phyloP scores from a whole-genome alignment of 2,797 vertebrate species.

The Gymnothorax reevesii region DNA sequence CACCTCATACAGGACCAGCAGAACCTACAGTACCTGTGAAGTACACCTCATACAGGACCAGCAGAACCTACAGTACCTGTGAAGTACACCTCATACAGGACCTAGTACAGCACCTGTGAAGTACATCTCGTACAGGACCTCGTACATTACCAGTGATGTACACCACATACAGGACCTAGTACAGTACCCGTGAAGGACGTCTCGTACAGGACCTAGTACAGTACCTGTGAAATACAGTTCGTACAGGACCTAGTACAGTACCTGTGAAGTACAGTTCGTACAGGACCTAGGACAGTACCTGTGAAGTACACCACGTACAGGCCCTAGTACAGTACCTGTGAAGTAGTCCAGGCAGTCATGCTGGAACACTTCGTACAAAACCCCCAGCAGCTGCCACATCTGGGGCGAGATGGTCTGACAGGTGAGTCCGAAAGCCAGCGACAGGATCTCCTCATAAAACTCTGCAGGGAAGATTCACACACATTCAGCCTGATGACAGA shows the following conservation, averaged over 20 bases:
- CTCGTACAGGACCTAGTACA: neutral
- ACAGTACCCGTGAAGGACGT: neutral
- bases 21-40: neutral
- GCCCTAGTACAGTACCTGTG: slow-evolving; percentile 75
- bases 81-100: neutral
- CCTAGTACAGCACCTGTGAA: neutral
- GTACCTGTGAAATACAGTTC: neutral
- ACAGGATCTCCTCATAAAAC: slow-evolving; percentile 97
- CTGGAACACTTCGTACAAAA: slow-evolving; percentile 92
- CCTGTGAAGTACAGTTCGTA: neutral
- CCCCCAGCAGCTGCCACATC: slow-evolving; percentile 95
- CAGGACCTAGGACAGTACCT: neutral
- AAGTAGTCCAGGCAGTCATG: slow-evolving; percentile 97
- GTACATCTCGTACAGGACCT: neutral
- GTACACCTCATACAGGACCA: neutral
- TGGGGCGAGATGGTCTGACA: slow-evolving; percentile 92
- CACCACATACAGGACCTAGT: too few species aligned
- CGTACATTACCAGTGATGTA: neutral
- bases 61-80: neutral
- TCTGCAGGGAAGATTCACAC: slow-evolving; percentile 66
- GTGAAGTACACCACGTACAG: neutral
- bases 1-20: neutral
- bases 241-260: neutral
- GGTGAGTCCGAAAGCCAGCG: slow-evolving; percentile 91
- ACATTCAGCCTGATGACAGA: neutral